A percentile compares a stretch with the other conserved stretches of the same genome.
Conservation (phyloP, 2,888 invertebrate genomes). For the Apodemia mormo region DNA sequence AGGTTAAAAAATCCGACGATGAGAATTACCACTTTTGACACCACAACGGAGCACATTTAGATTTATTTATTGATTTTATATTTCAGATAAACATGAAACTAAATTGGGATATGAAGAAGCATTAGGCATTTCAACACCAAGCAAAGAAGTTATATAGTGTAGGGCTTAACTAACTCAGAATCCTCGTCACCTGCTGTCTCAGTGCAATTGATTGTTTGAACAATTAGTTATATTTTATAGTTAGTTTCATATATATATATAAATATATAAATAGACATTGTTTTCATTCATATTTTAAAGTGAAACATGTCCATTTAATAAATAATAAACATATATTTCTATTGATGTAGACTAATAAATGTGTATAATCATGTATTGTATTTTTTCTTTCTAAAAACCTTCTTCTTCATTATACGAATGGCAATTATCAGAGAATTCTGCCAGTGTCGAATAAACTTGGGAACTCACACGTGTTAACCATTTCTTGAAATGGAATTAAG, state of each 20-base stretch:
- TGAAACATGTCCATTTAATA: constrained; percentile 68
- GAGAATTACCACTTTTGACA: too few species aligned
- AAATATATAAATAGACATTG: constrained; percentile 49
- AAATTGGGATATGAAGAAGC: constrained; percentile 94
- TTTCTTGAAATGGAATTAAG: too few species aligned
- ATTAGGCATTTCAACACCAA: constrained; percentile 94
- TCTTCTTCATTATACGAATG: background rate
- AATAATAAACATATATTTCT: constrained; percentile 62
- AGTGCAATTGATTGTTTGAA: constrained; percentile 76
- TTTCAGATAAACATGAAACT: constrained; percentile 77
- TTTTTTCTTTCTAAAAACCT: constrained; percentile 58
- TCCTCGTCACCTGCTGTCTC: constrained; percentile 61
- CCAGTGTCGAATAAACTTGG: too few species aligned
- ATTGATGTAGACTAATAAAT: constrained; percentile 63
- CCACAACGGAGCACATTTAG: background rate
- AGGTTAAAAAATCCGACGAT: too few species aligned
- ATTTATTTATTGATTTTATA: background rate
- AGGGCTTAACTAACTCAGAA: constrained; percentile 40
- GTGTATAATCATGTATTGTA: constrained; percentile 74
- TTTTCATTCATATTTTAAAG: constrained; percentile 59
- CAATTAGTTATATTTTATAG: constrained; percentile 60
- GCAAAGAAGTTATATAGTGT: constrained; percentile 88
- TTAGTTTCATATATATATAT: constrained; percentile 51
- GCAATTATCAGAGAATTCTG: too few species aligned
- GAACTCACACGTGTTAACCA: too few species aligned